Base-by-base conservation (phyloP, 53 echinoderm and acorn worm genomes). In the Hippasteria phrygiana region DNA sequence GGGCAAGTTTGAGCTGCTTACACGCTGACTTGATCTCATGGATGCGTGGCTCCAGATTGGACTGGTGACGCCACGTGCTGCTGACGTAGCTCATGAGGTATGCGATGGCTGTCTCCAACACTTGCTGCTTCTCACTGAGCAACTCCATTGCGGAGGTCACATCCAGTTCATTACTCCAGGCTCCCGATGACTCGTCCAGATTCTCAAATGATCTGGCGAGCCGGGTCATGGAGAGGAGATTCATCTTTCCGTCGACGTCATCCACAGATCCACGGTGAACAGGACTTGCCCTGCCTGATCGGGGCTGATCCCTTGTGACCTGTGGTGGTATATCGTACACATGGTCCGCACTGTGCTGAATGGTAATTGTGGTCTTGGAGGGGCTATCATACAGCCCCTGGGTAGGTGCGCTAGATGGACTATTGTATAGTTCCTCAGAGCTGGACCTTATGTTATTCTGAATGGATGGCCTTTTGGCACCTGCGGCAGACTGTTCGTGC, bases 301-400 rank as follows among this genome's bases (percentile, higher is more conserved):
- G 76, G 0, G 95, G 96, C 74, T 87, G 94, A 66, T 98, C 98
- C 76, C 94, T 80, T 10, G 95, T 93, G 13, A 98, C 98, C 78
- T 94, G 94, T 45, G 98, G 98, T 10, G 98, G 98, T 78, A 98
- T 92, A 71, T 98, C 98, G 69, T 98, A 98, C 36, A 96, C 94
- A 32, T 96, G 91, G 85, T 98, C 98, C 2, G 87, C 90, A 33
- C 46, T 83, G 46, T 41, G 66, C 34, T 66, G 66, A 45, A 45
- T 47, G 8, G 32, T 67, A 32, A 66, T 83, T 59, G 45, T 65
- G 31, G 83, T 67, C 48, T 83, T 83, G 35, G 75, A 36, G 0
- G 74, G 75, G 43, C 75, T 75, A 17, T 88, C 88, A 62, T 88
- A 74, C 27, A 75, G 75, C 50, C 75, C 88, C 74, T 74, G 32